Evolutionary conservation across 2,113 vertebrate genomes (phyloP).

Genomic region (Channa maculata): DNA sequence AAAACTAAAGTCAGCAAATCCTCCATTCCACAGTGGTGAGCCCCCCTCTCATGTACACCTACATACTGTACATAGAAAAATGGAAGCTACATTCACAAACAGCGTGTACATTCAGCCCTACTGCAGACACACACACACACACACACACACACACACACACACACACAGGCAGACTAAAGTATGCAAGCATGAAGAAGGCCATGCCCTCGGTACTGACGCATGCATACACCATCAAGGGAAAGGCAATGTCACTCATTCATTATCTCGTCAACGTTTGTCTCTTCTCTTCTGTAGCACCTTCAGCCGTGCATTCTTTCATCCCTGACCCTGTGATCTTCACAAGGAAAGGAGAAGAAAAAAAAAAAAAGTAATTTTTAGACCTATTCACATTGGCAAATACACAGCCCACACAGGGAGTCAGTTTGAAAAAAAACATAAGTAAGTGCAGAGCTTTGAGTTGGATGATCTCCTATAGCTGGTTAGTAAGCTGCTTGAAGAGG

Average conservation of each 20-base stretch:
- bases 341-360: no score
- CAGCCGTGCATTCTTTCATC: conserved; percentile 61
- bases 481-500: conserved; percentile 26
- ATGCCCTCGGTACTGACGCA: conserved; percentile 1
- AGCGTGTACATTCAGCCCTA: background rate
- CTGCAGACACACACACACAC: background rate
- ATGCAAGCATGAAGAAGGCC: conserved; percentile 9
- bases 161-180: background rate
- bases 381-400: no score
- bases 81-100: background rate
- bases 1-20: conserved; percentile 34
- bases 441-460: conserved; percentile 16
- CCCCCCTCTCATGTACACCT: conserved; percentile 44
- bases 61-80: conserved; percentile 10
- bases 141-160: background rate
- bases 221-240: conserved; percentile 26
- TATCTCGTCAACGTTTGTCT: conserved; percentile 47
- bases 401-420: no score
- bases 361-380: no score
- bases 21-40: no score
- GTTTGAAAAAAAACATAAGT: no score
- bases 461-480: conserved; percentile 9
- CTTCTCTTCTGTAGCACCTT: conserved; percentile 20
- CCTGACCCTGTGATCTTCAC: conserved; percentile 69
- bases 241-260: conserved; percentile 42